A percentile compares a stretch with the other conserved stretches of the same genome.
phyloP scores from a whole-genome alignment of 2,113 vertebrate species.

The Paramisgurnus dabryanus region DNA sequence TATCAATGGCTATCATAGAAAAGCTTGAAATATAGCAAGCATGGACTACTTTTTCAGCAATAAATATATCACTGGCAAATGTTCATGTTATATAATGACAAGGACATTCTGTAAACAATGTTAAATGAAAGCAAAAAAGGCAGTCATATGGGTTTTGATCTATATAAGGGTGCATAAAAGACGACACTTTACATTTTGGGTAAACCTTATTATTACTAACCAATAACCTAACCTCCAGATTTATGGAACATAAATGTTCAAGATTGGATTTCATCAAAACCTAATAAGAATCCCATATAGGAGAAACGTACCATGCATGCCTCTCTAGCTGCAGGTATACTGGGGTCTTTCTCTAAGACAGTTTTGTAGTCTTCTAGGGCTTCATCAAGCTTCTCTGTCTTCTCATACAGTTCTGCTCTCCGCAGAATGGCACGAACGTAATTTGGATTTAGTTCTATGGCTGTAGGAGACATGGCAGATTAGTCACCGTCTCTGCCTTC shows the following conservation, averaged over 20 bases:
- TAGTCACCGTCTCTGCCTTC: not conserved
- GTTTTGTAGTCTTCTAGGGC: conserved; percentile 92
- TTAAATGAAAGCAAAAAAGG: no score
- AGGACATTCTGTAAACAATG: no score
- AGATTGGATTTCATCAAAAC: not conserved
- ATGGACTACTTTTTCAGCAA: not conserved
- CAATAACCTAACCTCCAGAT: no score
- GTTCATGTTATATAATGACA: no score
- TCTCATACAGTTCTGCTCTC: conserved; percentile 91
- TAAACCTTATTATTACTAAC: no score
- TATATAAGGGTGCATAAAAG: no score
- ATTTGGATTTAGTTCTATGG: conserved; percentile 83
- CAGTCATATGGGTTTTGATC: no score
- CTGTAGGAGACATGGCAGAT: conserved; percentile 62
- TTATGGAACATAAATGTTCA: no score
- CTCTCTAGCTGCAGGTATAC: conserved; percentile 79
- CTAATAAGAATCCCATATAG: not conserved
- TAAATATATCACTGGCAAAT: no score
- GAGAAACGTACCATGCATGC: conserved; percentile 82
- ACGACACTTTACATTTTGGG: no score
- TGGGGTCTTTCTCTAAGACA: conserved; percentile 84
- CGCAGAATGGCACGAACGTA: conserved; percentile 87
- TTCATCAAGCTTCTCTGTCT: conserved; percentile 93
- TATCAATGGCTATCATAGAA: no score
- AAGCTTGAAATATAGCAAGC: no score